These are phyloP conservation scores for Harlomillsia oculata DNA, from an alignment of 1,140 invertebrate genomes.

Conservation along the genomic window DNA sequence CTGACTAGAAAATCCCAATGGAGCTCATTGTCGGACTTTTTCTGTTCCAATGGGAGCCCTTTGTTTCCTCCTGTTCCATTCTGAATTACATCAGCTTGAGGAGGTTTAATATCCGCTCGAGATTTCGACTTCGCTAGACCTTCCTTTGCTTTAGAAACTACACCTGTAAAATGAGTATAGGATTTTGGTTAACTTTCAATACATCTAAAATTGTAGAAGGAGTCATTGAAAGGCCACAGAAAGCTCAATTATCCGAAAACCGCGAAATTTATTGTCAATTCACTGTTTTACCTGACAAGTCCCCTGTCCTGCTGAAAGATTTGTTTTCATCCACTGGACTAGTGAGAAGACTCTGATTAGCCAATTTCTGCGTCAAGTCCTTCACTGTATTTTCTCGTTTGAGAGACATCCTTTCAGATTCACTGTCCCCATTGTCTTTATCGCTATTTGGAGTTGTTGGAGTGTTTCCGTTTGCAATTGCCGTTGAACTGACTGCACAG, in stretches of 20 bases:
- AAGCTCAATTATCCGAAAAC: no score
- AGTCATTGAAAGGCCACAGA: no score
- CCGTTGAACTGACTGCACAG: conserved; percentile 1
- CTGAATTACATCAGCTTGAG: conserved; percentile 34
- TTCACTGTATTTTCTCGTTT: conserved; percentile 70
- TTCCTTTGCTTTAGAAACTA: conserved; percentile 88
- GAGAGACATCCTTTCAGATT: conserved; percentile 37
- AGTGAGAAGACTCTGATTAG: conserved; percentile 54
- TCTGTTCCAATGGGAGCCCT: conserved; percentile 52
- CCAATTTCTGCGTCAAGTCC: conserved; percentile 73
- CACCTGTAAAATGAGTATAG: conserved; percentile 50
- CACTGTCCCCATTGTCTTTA: conserved; percentile 29
- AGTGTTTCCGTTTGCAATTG: conserved; percentile 2
- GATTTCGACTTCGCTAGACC: conserved; percentile 72
- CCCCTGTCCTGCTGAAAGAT: conserved; percentile 48
- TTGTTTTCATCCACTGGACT: conserved; percentile 47
- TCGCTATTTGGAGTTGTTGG: conserved; percentile 16
- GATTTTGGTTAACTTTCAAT: not conserved
- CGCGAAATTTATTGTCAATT: not conserved
- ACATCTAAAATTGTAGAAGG: not conserved
- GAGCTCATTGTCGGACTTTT: conserved; percentile 84
- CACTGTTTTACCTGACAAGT: conserved; percentile 21
- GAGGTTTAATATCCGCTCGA: conserved; percentile 52
- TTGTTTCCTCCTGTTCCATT: conserved; percentile 11
- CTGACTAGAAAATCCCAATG: conserved; percentile 88